phyloP scores from a whole-genome alignment of 2,113 vertebrate genomes.

The Eudyptes chrysolophus region DNA sequence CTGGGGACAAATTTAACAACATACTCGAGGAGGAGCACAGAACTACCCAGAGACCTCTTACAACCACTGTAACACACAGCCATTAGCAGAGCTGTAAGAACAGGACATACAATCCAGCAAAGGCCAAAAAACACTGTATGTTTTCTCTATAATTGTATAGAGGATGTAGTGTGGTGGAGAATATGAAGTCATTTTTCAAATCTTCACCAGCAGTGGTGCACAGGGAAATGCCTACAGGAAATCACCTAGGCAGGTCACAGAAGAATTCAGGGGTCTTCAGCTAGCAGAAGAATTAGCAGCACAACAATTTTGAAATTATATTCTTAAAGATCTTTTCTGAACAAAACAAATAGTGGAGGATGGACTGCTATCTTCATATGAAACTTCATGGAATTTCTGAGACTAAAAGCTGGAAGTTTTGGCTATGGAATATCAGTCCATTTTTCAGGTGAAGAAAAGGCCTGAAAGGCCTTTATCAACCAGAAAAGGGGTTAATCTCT shows the following conservation, averaged over 20 bases:
- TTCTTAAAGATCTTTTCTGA: not conserved
- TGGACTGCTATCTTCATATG: accelerated
- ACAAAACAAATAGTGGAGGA: not conserved
- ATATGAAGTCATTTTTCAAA: not conserved
- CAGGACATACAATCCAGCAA: not conserved
- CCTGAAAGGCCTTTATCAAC: not conserved
- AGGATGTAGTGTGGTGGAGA: not conserved
- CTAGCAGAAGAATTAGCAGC: not conserved
- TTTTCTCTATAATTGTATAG: not conserved
- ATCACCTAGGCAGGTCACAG: not conserved
- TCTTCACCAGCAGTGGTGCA: not conserved
- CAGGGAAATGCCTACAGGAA: not conserved
- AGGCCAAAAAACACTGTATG: not conserved
- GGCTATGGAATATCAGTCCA: not conserved
- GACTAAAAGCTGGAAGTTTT: not conserved
- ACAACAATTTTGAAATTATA: not conserved
- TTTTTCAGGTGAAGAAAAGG: not conserved
- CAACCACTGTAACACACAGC: not conserved
- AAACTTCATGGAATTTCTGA: not conserved
- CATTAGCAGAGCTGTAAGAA: not conserved
- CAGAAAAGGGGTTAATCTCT: not conserved
- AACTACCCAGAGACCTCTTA: not conserved
- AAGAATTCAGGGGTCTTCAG: not conserved
- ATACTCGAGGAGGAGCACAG: not conserved
- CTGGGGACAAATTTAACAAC: not conserved